phyloP scores from a whole-genome alignment of 2,113 vertebrate genomes.

The Donacobius atricapilla region DNA sequence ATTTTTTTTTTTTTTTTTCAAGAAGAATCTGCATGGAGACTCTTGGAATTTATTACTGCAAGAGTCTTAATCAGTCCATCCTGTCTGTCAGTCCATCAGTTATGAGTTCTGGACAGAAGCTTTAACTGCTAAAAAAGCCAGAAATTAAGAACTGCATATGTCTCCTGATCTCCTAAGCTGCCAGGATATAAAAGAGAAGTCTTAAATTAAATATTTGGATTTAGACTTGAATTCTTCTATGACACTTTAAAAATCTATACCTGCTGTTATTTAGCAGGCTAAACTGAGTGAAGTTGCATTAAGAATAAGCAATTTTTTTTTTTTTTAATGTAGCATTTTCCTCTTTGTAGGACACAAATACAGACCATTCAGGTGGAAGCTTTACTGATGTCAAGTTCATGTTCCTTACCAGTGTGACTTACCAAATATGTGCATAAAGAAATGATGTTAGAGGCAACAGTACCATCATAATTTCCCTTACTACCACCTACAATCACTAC shows the following conservation, averaged over 20 bases:
- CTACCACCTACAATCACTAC: accelerated
- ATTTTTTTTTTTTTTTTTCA: not conserved
- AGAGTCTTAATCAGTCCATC: not conserved
- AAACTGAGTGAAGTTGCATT: not conserved
- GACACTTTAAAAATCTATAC: not conserved
- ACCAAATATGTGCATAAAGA: not conserved
- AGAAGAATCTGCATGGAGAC: not conserved
- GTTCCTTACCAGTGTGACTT: not conserved
- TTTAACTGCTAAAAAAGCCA: not conserved
- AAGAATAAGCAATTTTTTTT: not conserved
- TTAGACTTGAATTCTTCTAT: not conserved
- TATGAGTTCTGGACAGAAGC: not conserved
- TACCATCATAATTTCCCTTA: not conserved
- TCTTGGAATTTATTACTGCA: not conserved
- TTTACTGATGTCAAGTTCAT: not conserved
- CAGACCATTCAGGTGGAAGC: not conserved
- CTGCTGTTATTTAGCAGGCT: not conserved
- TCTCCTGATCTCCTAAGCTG: not conserved
- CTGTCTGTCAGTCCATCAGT: not conserved
- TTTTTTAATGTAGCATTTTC: too few species aligned
- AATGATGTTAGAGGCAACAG: not conserved
- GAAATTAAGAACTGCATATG: not conserved
- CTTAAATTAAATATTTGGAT: not conserved
- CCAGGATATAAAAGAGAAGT: not conserved
- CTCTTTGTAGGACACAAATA: not conserved